Percentiles rank a stretch among this genome's conserved stretches.
These are phyloP conservation scores for Drosophila nannoptera DNA, from an alignment of 1,140 invertebrate genomes.

Conservation along the genomic window DNA sequence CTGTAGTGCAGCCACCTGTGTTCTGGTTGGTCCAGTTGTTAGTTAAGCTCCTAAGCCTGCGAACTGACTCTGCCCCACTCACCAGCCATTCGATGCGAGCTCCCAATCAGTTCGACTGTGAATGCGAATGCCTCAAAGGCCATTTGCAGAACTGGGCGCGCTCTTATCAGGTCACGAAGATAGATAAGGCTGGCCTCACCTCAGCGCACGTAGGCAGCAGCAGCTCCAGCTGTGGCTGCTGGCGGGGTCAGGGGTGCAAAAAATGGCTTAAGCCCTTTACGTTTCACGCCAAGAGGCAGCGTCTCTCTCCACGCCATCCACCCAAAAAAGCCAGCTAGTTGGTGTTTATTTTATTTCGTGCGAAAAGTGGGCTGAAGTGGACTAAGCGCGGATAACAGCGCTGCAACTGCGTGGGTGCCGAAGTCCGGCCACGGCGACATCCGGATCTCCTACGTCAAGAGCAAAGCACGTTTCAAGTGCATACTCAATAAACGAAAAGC, in stretches of 20 bases:
- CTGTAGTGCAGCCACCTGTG: constrained; percentile 61
- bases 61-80: not conserved
- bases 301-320: not conserved
- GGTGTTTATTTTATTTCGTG: constrained; percentile 29
- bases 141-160: not conserved
- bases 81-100: constrained; percentile 80
- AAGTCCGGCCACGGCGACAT: not conserved
- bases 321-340: constrained; percentile 18
- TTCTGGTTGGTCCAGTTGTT: constrained; percentile 21
- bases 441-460: not conserved
- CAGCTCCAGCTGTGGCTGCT: not conserved
- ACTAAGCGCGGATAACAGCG: constrained; percentile 11
- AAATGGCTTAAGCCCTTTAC: not conserved
- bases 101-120: constrained; percentile 80
- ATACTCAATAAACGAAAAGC: no score
- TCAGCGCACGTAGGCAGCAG: no score
- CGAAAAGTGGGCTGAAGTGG: constrained; percentile 22
- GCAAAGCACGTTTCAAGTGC: not conserved
- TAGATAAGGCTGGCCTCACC: constrained; percentile 81
- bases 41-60: not conserved
- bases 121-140: constrained; percentile 46
- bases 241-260: not conserved
- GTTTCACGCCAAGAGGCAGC: not conserved
- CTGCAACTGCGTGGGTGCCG: not conserved
- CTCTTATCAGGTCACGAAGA: constrained; percentile 85